Base-by-base conservation (phyloP, 2,113 vertebrate species). In the Onychorhynchus coronatus region DNA sequence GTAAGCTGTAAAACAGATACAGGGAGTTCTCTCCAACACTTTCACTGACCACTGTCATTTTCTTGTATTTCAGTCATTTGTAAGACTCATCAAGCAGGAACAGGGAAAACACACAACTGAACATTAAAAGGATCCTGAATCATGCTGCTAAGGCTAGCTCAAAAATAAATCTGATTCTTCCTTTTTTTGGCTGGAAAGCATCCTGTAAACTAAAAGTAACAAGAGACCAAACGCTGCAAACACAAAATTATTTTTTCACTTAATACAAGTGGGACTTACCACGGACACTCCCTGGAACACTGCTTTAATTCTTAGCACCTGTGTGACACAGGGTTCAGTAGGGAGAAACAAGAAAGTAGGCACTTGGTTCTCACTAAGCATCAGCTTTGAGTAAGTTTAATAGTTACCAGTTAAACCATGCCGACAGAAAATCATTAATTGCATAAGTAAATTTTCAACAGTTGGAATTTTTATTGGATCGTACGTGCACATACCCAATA, bases 111-210 rank as follows among this genome's bases (percentile, higher is more conserved):
- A 79, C 2, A 67, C 3, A 88, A 67, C 11, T 88, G n/a, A 85
- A 73, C 53, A 65, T 85, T 95, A 88, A 85, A 91, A 82, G n/a
- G 31, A 72, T 68, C 39, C 33, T 72, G 53, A 93, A 73, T 76
- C 79, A 65, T 15, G 74, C 79, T 90, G 58, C 41, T 81, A 82
- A 82, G 20, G 31, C 24, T 61, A 76, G 78, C 71, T 95, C 79
- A 90, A 90, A 95, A 93, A 94, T 88, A 94, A 65, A 79, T 46
- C 52, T 37, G 19, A 82, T 76, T 76, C 41, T 85, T 91, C 68
- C 61, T 21, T 79, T 88, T 88, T 68, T 85, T 73, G 44, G 6
- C 66, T 88, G 62, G 30, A 83, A 79, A 53, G 74, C 27, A 41
- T 46, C 19, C 39, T 50, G 25, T 84, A 73, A 96, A 78, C 27